Evolutionary conservation across 2,113 vertebrate genomes (phyloP).

Genomic region (Syrrhaptes paradoxus): DNA sequence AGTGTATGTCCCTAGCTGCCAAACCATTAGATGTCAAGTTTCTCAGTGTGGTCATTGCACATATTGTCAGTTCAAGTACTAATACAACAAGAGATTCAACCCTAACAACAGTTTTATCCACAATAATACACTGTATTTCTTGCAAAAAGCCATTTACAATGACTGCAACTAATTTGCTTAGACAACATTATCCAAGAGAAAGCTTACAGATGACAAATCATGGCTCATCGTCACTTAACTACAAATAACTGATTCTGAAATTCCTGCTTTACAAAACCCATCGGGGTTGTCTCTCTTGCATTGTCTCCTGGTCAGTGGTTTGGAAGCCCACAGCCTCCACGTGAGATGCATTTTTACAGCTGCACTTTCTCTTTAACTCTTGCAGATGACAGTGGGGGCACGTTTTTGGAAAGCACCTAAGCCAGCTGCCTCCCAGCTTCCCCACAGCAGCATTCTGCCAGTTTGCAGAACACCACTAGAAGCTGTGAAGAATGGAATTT

Average conservation of each 20-base stretch:
- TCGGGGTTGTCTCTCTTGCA: neutral
- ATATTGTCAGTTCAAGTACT: neutral
- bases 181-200: neutral
- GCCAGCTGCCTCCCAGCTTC: neutral
- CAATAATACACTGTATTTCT: neutral
- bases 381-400: neutral
- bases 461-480: neutral
- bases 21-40: neutral
- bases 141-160: neutral
- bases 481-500: neutral
- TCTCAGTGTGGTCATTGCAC: neutral
- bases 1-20: neutral
- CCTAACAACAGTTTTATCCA: neutral
- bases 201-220: neutral
- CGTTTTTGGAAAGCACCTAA: neutral
- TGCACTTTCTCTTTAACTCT: neutral
- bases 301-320: neutral
- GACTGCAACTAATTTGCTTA: neutral
- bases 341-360: neutral
- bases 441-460: neutral
- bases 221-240: neutral
- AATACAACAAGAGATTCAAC: neutral
- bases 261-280: neutral
- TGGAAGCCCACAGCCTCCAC: neutral
- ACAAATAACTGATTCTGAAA: neutral